Percentiles rank a stretch among this genome's conserved stretches.
Evolutionary conservation across 35 echinoderm and acorn worm genomes (phyloP).

Genomic region (Eucidaris tribuloides): DNA sequence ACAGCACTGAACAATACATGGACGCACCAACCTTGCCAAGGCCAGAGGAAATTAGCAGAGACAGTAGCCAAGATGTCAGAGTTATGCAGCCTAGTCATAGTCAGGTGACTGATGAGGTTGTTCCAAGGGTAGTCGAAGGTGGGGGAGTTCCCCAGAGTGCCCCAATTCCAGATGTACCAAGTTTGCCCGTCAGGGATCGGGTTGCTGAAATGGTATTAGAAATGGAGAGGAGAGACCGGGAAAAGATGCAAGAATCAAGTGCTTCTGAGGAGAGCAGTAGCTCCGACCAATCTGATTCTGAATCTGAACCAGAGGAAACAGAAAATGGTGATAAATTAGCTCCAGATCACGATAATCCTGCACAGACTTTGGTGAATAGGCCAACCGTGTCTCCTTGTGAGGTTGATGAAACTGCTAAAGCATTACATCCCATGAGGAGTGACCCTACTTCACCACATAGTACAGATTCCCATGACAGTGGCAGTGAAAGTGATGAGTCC

Average conservation of each 20-base stretch:
- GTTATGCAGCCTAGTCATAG: constrained; percentile 13
- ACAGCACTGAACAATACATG: constrained; percentile 3
- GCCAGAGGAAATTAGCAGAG: not conserved
- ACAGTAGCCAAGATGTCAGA: constrained; percentile 4
- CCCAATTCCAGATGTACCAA: not conserved
- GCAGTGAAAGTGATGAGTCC: constrained; percentile 16
- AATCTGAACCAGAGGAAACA: not conserved
- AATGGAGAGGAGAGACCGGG: constrained; percentile 11
- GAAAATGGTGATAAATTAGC: not conserved
- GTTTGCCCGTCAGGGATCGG: not conserved
- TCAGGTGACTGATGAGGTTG: not conserved
- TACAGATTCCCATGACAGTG: constrained; percentile 11
- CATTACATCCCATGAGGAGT: not conserved
- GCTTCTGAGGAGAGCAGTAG: constrained; percentile 9
- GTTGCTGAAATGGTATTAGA: constrained; percentile 19
- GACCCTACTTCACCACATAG: not conserved
- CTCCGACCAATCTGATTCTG: constrained; percentile 11
- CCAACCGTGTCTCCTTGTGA: not conserved
- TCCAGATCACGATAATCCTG: not conserved
- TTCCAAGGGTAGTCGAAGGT: not conserved
- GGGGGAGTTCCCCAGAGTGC: not conserved
- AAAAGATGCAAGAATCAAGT: constrained; percentile 14
- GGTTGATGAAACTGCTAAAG: not conserved
- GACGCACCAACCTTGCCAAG: constrained; percentile 12
- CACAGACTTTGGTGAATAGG: too few species aligned